These are phyloP conservation scores for Protodeltote pygarga DNA, from an alignment of 2,888 invertebrate species.

Conservation along the genomic window DNA sequence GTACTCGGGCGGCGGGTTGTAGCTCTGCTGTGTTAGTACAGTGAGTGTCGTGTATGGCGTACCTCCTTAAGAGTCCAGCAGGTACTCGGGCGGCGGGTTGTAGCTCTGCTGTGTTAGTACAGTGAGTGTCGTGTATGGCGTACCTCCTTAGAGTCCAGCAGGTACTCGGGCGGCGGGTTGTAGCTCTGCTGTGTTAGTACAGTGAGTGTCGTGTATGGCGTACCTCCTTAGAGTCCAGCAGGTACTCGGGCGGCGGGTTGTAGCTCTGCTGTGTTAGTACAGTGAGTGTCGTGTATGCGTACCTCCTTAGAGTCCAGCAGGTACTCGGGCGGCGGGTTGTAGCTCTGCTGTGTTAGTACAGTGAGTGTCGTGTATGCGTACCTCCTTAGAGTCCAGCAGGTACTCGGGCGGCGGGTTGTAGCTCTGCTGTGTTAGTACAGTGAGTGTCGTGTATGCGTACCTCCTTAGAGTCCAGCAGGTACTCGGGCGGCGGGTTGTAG, in stretches of 20 bases:
- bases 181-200: too few species aligned
- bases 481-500: background rate
- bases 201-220: too few species aligned
- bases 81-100: slow-evolving; percentile 99
- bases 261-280: slow-evolving; percentile 98
- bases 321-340: slow-evolving; percentile 28
- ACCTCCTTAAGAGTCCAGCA: slow-evolving; percentile 95
- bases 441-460: slow-evolving; percentile 89
- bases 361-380: too few species aligned
- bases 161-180: slow-evolving; percentile 42
- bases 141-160: slow-evolving; percentile 94
- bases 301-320: slow-evolving; percentile 94
- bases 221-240: slow-evolving; percentile 94
- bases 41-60: too few species aligned
- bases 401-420: slow-evolving; percentile 99
- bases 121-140: slow-evolving; percentile 90
- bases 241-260: slow-evolving; percentile 99
- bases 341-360: too few species aligned
- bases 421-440: slow-evolving; percentile 97
- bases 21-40: too few species aligned
- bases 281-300: slow-evolving; percentile 90
- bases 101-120: slow-evolving; percentile 98
- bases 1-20: slow-evolving; percentile 28
- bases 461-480: slow-evolving; percentile 94
- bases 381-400: slow-evolving; percentile 94